Percentiles rank a stretch among this genome's conserved stretches.
Evolutionary conservation across 2,888 invertebrate species (phyloP).

Genomic region (Rhagium mordax): DNA sequence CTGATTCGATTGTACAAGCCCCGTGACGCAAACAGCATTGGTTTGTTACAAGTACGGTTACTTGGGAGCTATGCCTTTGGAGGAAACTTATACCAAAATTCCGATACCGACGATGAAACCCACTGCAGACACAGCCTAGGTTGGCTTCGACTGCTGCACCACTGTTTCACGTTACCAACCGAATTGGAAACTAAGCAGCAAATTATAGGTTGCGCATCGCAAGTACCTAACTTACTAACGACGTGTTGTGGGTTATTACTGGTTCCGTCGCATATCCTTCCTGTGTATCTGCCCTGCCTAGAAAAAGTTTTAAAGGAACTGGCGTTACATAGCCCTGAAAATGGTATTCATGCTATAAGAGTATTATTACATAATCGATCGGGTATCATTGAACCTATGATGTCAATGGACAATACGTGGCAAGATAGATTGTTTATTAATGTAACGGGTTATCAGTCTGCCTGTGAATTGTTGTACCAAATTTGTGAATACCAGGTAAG

Average conservation of each 20-base stretch:
- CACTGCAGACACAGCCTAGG: constrained; percentile 71
- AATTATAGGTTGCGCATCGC: constrained; percentile 77
- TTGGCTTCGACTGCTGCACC: constrained; percentile 87
- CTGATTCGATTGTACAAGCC: constrained; percentile 85
- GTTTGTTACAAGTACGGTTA: constrained; percentile 88
- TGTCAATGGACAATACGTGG: constrained; percentile 60
- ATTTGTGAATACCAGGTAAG: constrained; percentile 76
- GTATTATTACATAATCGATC: constrained; percentile 75
- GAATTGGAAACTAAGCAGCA: constrained; percentile 69
- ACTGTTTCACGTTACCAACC: constrained; percentile 77
- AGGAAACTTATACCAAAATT: constrained; percentile 66
- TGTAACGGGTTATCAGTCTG: constrained; percentile 72
- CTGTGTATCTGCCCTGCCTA: constrained; percentile 76
- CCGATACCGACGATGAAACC: constrained; percentile 73
- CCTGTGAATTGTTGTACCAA: constrained; percentile 87
- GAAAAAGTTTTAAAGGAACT: constrained; percentile 81
- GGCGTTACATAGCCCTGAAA: constrained; percentile 77
- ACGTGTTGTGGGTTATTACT: constrained; percentile 82
- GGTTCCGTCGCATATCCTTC: constrained; percentile 77
- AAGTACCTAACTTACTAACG: constrained; percentile 78
- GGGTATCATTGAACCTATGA: constrained; percentile 64
- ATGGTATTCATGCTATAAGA: constrained; percentile 74
- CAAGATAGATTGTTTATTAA: constrained; percentile 65
- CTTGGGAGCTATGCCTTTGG: constrained; percentile 90
- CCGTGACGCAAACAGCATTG: constrained; percentile 90